Evolutionary conservation across 2,797 vertebrate genomes (phyloP), one percentile per base, ranked within the genome.

Genomic region (Ispidina lecontei): DNA sequence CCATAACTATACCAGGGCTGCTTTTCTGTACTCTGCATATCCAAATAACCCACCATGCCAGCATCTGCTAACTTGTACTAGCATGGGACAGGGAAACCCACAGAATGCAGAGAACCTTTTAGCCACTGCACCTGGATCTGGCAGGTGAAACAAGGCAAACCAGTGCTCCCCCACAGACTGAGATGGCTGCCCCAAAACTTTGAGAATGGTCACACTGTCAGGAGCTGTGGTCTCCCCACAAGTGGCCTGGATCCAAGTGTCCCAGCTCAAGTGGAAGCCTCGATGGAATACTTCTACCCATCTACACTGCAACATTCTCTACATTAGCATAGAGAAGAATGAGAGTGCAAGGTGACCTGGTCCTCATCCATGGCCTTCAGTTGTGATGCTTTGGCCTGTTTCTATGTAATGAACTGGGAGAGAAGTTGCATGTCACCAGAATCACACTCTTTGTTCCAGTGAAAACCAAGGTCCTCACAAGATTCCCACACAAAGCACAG

Each of bases 281-380:
- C 41, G 35, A 59, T 8, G 13, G 39, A 46, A 44, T 18, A 8
- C 10, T 25, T 49, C 33, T 75, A 16, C 31, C 18, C 14, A 39
- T 31, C 56, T 3, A 0, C 28, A 35, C 55, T n/a, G 9, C 28
- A 78, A 14, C 35, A 19, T 76, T 25, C 19, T 64, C 46, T 69
- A 44, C 28, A 18, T 4, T 29, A 52, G 26, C 19, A 39, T 0
- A 1, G 10, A 0, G 0, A 28, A 21, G 31, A 64, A 60, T 14
- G 8, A 5, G 10, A 62, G 23, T 23, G 18, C 22, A 71, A 75
- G 49, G 22, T 2, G 3, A 10, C 20, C 26, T 54, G 39, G 5
- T 72, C 20, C 9, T 58, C 28, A 14, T 55, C 54, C 1, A 0
- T 52, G 41, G n/a, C 33, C 8, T 75, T 79, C 72, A 64, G 14